These are phyloP conservation scores for Vulpes vulpes DNA, from an alignment of 2,113 vertebrate species.

Conservation along the genomic window DNA sequence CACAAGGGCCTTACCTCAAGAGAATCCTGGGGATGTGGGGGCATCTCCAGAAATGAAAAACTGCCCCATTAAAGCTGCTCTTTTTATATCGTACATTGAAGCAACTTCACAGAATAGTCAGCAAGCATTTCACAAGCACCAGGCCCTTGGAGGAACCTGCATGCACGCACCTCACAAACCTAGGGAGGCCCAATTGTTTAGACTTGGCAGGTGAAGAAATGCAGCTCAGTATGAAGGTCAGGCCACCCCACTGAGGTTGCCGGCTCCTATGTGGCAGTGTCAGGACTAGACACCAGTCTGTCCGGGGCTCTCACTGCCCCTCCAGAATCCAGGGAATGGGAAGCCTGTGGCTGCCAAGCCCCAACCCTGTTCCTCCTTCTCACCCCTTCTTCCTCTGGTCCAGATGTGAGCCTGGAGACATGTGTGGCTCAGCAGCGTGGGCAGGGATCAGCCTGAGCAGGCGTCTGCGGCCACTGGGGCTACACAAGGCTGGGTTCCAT, in stretches of 20 bases:
- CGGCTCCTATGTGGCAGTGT: rapidly evolving
- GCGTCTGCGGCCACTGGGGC: neutral
- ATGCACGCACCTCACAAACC: neutral
- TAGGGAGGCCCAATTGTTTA: rapidly evolving
- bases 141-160: neutral
- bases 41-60: neutral
- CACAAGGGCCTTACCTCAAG: neutral
- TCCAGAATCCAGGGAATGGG: neutral
- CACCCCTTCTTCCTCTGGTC: neutral
- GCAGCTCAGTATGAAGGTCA: neutral
- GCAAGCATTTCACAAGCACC: neutral
- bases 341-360: rapidly evolving
- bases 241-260: neutral
- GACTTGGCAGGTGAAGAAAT: neutral
- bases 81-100: neutral
- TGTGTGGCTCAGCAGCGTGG: neutral
- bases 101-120: neutral
- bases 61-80: neutral
- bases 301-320: rapidly evolving
- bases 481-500: neutral
- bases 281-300: rapidly evolving
- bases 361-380: neutral
- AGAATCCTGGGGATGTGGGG: neutral
- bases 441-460: neutral
- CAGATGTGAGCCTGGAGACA: rapidly evolving